Evolutionary conservation across 2,888 invertebrate genomes (phyloP).

Genomic region (Megaustenia siamemsis): DNA sequence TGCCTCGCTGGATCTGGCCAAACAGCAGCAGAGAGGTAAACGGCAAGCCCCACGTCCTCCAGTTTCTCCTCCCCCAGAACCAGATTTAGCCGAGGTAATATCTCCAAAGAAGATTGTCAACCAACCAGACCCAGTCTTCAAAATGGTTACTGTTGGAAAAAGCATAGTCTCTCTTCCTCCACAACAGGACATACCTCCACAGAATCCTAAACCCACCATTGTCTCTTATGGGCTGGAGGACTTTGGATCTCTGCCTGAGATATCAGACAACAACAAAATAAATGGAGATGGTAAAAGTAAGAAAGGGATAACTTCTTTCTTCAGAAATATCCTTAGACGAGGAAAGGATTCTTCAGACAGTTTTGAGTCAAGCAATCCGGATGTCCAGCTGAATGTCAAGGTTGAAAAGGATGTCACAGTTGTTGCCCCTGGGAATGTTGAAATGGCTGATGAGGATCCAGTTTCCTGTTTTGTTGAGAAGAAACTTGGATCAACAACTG

Average conservation of each 20-base stretch:
- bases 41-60: slow-evolving; percentile 72
- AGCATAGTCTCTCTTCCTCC: slow-evolving; percentile 62
- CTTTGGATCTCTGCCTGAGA: not conserved
- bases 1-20: slow-evolving; percentile 67
- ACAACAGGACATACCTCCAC: slow-evolving; percentile 32
- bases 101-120: slow-evolving; percentile 54
- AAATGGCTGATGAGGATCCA: slow-evolving; percentile 8
- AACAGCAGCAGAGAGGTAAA: slow-evolving; percentile 62
- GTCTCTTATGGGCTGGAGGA: slow-evolving; percentile 34
- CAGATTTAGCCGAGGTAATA: slow-evolving; percentile 55
- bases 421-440: not conserved
- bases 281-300: slow-evolving; percentile 61
- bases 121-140: slow-evolving; percentile 68
- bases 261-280: slow-evolving; percentile 16
- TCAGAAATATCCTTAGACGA: slow-evolving; percentile 68
- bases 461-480: slow-evolving; percentile 50
- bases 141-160: slow-evolving; percentile 72
- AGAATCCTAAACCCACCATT: not conserved
- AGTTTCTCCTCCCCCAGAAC: slow-evolving; percentile 66
- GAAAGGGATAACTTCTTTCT: slow-evolving; percentile 71
- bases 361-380: slow-evolving; percentile 58
- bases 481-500: slow-evolving; percentile 48
- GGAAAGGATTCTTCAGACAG: slow-evolving; percentile 61
- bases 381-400: slow-evolving; percentile 54
- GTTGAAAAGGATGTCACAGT: slow-evolving; percentile 22